These are phyloP conservation scores for Hemicrepidius hirtus DNA, from an alignment of 2,888 invertebrate genomes.

Conservation along the genomic window DNA sequence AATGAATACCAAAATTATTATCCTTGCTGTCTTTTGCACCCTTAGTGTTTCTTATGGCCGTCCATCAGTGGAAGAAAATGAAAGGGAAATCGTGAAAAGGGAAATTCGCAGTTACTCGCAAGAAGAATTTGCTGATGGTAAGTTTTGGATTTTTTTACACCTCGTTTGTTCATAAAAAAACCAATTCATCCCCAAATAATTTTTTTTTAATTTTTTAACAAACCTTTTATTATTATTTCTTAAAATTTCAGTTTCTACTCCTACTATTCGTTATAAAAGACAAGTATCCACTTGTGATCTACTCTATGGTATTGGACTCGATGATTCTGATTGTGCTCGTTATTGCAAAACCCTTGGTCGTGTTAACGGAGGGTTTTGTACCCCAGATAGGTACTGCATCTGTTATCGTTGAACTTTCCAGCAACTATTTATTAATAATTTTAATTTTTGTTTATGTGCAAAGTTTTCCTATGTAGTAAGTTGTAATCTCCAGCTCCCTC, in stretches of 20 bases:
- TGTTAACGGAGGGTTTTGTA: conserved; percentile 30
- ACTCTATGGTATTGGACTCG: conserved; percentile 65
- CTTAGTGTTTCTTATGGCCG: not conserved
- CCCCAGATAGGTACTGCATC: conserved; percentile 12
- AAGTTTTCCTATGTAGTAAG: too few species aligned
- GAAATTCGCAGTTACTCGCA: too few species aligned
- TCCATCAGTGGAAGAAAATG: not conserved
- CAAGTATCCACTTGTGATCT: conserved; percentile 73
- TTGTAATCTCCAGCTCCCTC: too few species aligned
- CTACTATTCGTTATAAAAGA: conserved; percentile 61
- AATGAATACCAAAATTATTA: conserved; percentile 6
- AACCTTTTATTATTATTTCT: not conserved
- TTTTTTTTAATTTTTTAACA: too few species aligned
- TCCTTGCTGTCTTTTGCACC: not conserved
- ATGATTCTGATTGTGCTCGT: conserved; percentile 70
- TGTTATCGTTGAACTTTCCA: too few species aligned
- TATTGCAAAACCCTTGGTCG: conserved; percentile 67
- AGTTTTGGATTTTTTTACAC: too few species aligned
- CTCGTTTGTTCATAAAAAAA: too few species aligned
- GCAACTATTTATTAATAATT: too few species aligned
- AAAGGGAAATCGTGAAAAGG: too few species aligned
- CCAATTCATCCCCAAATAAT: too few species aligned
- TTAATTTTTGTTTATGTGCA: too few species aligned
- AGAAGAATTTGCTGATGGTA: too few species aligned
- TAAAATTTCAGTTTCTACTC: not conserved